Conservation (phyloP, 2,888 invertebrate genomes). For the Rotaria magnacalcarata region DNA sequence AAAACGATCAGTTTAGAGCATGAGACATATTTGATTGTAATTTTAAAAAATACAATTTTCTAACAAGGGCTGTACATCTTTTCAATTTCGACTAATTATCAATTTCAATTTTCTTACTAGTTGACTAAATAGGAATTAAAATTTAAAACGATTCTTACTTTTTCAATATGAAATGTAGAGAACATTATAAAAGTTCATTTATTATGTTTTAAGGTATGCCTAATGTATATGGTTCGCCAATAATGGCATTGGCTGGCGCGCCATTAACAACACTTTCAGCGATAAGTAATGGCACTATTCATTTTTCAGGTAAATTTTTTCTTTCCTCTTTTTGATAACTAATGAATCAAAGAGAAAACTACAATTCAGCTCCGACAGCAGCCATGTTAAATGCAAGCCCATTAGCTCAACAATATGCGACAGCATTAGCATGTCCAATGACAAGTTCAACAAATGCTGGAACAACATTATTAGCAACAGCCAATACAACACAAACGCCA, state of each 20-base stretch:
- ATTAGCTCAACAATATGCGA: background rate
- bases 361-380: background rate
- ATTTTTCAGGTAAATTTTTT: background rate
- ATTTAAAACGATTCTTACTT: background rate
- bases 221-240: constrained; percentile 26
- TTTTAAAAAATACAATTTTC: too few relatives aligned
- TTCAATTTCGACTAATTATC: too few relatives aligned
- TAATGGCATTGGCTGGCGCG: background rate
- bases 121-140: too few relatives aligned
- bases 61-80: too few relatives aligned
- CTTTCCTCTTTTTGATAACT: background rate
- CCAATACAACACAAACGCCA: background rate
- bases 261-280: constrained; percentile 20
- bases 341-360: background rate
- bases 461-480: background rate
- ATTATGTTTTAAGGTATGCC: background rate
- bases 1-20: too few relatives aligned
- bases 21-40: too few relatives aligned
- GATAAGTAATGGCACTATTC: constrained; percentile 9
- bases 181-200: too few relatives aligned
- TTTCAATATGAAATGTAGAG: too few relatives aligned
- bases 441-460: background rate
- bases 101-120: too few relatives aligned
- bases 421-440: background rate
- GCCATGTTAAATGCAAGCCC: background rate